Conservation (phyloP, 2,888 invertebrate species). For the Trypoxylon attenuatum region DNA sequence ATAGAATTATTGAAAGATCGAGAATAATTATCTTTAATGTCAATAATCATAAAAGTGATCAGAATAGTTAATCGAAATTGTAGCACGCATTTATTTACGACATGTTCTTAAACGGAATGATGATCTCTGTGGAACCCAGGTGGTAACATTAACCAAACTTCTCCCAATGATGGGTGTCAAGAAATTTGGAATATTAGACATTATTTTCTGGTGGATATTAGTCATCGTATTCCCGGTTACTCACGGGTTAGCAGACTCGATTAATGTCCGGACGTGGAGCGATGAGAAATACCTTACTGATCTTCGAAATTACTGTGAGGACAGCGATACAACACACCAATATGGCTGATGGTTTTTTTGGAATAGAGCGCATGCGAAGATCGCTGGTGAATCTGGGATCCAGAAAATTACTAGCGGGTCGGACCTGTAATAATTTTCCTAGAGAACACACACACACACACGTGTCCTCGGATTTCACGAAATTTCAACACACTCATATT, state of each 20-base stretch:
- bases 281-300: conserved; percentile 70
- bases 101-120: conserved; percentile 51
- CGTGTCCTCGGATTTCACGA: too few species aligned
- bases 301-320: conserved; percentile 72
- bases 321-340: conserved; percentile 75
- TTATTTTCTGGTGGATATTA: conserved; percentile 1
- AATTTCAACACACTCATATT: too few species aligned
- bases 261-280: conserved; percentile 4
- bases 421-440: too few species aligned
- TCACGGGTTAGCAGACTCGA: conserved; percentile 1
- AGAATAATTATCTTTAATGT: too few species aligned
- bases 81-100: conserved; percentile 47
- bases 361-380: conserved; percentile 66
- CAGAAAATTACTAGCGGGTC: conserved; percentile 52
- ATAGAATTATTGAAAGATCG: too few species aligned
- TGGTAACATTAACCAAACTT: conserved; percentile 75
- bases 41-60: too few species aligned
- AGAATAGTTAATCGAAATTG: too few species aligned
- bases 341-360: conserved; percentile 74
- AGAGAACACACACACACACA: too few species aligned
- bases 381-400: conserved; percentile 33
- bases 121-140: conserved; percentile 69
- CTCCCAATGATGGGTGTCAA: conserved; percentile 57
- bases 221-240: conserved; percentile 4
- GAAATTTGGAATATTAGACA: conserved; percentile 10